Conservation (phyloP, 2,113 vertebrate genomes). For the Zosterops lateralis region DNA sequence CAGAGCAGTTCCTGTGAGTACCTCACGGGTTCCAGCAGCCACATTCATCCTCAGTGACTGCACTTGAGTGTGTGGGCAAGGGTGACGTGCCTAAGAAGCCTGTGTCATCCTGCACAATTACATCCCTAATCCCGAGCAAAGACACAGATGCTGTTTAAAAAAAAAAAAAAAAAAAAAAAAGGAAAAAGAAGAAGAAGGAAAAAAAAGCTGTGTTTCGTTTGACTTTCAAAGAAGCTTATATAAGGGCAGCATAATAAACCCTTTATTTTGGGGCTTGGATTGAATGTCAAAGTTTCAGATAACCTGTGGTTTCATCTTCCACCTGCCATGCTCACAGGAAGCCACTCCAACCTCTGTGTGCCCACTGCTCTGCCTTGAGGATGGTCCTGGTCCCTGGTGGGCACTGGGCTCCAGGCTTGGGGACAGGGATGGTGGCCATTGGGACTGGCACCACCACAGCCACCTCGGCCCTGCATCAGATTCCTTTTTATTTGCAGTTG, state of each 20-base stretch:
- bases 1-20: neutral
- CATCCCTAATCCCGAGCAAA: slow-evolving; percentile 8
- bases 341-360: neutral
- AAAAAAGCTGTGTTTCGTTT: neutral
- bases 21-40: neutral
- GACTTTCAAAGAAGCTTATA: slow-evolving; percentile 32
- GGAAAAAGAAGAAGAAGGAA: neutral
- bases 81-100: neutral
- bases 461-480: neutral
- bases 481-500: neutral
- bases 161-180: neutral
- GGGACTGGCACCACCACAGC: neutral
- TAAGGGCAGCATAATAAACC: slow-evolving; percentile 1
- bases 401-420: neutral
- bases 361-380: neutral
- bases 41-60: neutral
- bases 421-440: neutral
- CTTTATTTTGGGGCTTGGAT: neutral
- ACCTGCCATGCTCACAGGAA: neutral
- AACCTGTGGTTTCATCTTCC: neutral
- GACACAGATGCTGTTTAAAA: neutral
- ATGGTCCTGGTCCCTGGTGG: neutral
- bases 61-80: neutral
- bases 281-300: slow-evolving; percentile 16
- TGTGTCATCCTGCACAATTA: slow-evolving; percentile 20